Evolutionary conservation across 1,140 invertebrate genomes (phyloP).

Genomic region (Myzus persicae): DNA sequence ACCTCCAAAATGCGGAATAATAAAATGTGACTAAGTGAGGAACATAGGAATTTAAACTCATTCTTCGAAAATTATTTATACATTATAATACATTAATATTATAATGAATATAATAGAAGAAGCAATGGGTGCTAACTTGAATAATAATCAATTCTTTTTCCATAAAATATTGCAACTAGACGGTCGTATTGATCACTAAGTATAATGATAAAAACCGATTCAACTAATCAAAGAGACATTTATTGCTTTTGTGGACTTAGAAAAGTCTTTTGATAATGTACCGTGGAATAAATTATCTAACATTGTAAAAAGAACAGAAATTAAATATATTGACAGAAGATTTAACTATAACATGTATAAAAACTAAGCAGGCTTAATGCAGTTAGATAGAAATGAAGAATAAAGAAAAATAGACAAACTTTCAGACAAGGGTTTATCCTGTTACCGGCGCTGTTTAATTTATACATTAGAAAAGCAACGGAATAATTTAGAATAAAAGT

Average conservation of each 20-base stretch:
- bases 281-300: conserved; percentile 7
- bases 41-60: neutral
- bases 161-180: neutral
- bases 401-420: conserved; percentile 1
- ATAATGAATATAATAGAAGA: neutral
- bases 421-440: conserved; percentile 5
- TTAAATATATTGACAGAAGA: conserved; percentile 6
- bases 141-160: neutral
- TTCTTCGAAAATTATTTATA: neutral
- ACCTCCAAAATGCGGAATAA: too few relatives aligned
- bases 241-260: conserved; percentile 5
- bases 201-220: neutral
- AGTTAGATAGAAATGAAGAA: neutral
- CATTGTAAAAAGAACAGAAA: neutral
- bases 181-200: neutral
- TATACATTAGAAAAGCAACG: neutral
- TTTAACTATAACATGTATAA: neutral
- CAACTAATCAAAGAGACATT: neutral
- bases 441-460: neutral
- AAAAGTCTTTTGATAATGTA: conserved; percentile 30
- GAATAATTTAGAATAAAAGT: neutral
- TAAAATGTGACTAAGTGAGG: too few relatives aligned
- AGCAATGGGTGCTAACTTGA: too few relatives aligned
- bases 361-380: neutral
- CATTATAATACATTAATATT: too few relatives aligned